These are phyloP conservation scores for Siderastrea radians DNA, from an alignment of 92 coral and sea anemone genomes.

Conservation along the genomic window DNA sequence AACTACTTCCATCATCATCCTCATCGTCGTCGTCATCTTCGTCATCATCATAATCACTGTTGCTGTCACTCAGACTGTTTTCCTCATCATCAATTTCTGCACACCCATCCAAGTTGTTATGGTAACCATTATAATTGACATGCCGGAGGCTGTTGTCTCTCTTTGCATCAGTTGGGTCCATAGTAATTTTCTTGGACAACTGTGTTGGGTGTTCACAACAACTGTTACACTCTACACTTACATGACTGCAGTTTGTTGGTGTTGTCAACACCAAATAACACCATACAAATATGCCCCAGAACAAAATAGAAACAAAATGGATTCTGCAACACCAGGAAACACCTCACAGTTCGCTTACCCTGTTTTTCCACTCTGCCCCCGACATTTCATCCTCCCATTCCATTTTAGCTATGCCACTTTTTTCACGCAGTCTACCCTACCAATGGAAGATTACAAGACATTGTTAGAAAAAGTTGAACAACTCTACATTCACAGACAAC, in stretches of 20 bases:
- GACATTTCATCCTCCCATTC: constrained; percentile 66
- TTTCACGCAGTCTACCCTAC: constrained; percentile 67
- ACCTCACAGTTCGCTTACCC: not conserved
- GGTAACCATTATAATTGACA: constrained; percentile 63
- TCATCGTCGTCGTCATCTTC: constrained; percentile 64
- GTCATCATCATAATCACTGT: constrained; percentile 69
- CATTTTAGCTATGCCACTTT: constrained; percentile 43
- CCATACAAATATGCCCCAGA: too few relatives aligned
- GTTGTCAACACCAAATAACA: too few relatives aligned
- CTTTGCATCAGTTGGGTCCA: too few relatives aligned
- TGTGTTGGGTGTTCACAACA: too few relatives aligned
- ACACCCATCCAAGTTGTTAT: constrained; percentile 55
- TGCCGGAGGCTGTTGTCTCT: constrained; percentile 45
- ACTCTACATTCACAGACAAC: too few relatives aligned
- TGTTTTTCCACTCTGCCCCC: constrained; percentile 42
- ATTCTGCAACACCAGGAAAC: too few relatives aligned
- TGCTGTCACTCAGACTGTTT: constrained; percentile 64
- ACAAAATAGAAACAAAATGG: too few relatives aligned
- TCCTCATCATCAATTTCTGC: constrained; percentile 33
- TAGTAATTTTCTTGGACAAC: too few relatives aligned
- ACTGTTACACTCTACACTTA: too few relatives aligned
- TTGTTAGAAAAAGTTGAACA: not conserved
- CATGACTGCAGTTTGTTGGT: too few relatives aligned
- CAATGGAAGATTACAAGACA: not conserved
- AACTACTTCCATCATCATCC: constrained; percentile 47